Percentiles rank a stretch among this genome's conserved stretches.
phyloP scores from a whole-genome alignment of 2,888 invertebrate species.

The Aromia moschata region DNA sequence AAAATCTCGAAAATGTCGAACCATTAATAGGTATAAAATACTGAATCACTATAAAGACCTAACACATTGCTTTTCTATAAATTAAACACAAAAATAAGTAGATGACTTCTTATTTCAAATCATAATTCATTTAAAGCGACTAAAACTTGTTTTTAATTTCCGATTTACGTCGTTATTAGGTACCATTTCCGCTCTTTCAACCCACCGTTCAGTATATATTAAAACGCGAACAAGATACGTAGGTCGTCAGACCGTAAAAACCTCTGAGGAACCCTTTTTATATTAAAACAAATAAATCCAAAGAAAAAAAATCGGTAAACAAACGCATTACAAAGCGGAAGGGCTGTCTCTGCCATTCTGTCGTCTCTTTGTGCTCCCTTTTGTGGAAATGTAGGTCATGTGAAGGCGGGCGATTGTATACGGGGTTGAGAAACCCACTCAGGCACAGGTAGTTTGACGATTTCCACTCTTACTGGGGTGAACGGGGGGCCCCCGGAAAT shows the following conservation, averaged over 20 bases:
- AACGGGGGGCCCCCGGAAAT: conserved; percentile 39
- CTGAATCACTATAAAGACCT: too few relatives aligned
- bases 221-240: neutral
- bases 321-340: conserved; percentile 32
- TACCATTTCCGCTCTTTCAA: too few relatives aligned
- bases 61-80: too few relatives aligned
- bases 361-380: conserved; percentile 31
- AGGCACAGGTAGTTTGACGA: conserved; percentile 37
- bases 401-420: conserved; percentile 41
- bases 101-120: too few relatives aligned
- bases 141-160: too few relatives aligned
- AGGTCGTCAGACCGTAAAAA: neutral
- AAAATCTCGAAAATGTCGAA: too few relatives aligned
- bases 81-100: too few relatives aligned
- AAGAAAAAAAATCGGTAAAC: conserved; percentile 23
- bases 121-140: too few relatives aligned
- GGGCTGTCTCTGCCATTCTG: conserved; percentile 27
- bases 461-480: conserved; percentile 8
- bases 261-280: neutral
- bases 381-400: conserved; percentile 43
- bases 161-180: too few relatives aligned
- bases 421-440: conserved; percentile 37
- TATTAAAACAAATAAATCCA: conserved; percentile 14
- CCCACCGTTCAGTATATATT: too few relatives aligned
- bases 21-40: too few relatives aligned